These are phyloP conservation scores for Nipponia nippon DNA, from an alignment of 2,113 vertebrate genomes.

Conservation along the genomic window DNA sequence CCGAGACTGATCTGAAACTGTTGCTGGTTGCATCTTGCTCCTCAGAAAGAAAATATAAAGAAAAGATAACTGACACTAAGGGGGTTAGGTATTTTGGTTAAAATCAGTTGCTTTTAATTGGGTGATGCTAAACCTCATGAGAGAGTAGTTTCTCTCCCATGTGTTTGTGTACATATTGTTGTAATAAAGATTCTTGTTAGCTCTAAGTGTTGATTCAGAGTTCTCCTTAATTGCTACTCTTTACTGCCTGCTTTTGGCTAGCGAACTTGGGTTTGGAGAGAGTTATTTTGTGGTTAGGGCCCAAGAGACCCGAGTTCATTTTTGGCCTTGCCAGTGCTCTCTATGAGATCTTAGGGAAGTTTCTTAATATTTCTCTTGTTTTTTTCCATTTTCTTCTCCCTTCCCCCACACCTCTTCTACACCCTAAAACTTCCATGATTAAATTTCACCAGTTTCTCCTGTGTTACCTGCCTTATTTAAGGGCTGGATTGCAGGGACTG, in stretches of 20 bases:
- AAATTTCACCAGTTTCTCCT: conserved; percentile 2
- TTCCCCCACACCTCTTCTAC: neutral
- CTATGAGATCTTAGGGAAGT: conserved; percentile 12
- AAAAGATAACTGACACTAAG: neutral
- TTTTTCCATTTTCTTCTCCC: neutral
- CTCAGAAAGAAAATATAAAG: neutral
- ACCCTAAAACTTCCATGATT: neutral
- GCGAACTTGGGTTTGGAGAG: neutral
- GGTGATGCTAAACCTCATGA: neutral
- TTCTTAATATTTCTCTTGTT: conserved; percentile 12
- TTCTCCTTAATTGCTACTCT: conserved; percentile 41
- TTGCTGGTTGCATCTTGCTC: neutral
- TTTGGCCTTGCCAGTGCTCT: conserved; percentile 17
- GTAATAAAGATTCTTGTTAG: conserved; percentile 50
- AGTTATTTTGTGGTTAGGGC: conserved; percentile 44
- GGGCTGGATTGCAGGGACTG: neutral
- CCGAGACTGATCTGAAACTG: neutral
- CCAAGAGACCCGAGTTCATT: conserved; percentile 31
- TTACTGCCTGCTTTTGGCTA: conserved; percentile 44
- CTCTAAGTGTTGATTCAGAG: conserved; percentile 42
- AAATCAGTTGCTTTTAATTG: conserved; percentile 11
- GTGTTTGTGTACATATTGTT: conserved; percentile 19
- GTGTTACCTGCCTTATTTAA: neutral
- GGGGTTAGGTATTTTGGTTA: neutral
- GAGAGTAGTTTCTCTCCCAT: neutral